Base-by-base conservation (phyloP, 2,888 invertebrate species). In the Alloplasta piceator region DNA sequence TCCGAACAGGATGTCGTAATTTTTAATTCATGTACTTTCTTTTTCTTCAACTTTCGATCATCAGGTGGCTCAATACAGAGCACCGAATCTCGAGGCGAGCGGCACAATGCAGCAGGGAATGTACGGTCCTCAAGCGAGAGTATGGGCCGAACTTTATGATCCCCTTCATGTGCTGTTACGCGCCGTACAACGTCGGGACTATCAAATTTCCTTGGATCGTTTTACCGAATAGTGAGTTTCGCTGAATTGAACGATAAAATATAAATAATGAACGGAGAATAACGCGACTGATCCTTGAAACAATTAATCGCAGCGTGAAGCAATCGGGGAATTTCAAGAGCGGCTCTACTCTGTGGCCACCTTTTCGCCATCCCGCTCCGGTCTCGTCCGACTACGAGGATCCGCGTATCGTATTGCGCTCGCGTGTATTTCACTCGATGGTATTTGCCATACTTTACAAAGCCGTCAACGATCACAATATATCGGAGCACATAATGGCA, bases 71-170 rank as follows among this genome's bases (percentile, higher is more conserved):
- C 96, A 96, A 60, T 98, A 97, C 92, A 95, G 96, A 83, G 97
- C 98, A 0, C 98, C 98, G 0, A 97, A 97, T 92, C 94, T 98
- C 82, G 98, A 98, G 89, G 94, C 95, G 0, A 94, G 94, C 86
- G 96, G 96, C 43, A 95, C 95, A 77, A 94, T 94, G 94, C 94
- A 95, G 92, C 96, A 98, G 93, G 96, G 98, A 79, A 94, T 98
- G 94, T 96, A 98, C 93, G 96, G 96, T 90, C 95, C 98, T 86
- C 96, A 96, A 91, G 94, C 96, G 6, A 93, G 94, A 12, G 96
- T 98, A n/a, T 99, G 99, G 99, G 96, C 98, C 91, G 94, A 95
- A 83, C 95, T 98, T 89, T 99, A 98, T 92, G 98, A 99, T 93
- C 99, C 99, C 0, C 94, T 99, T 76, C 98, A 98, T 92, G 98